Conservation (phyloP, 2,797 vertebrate genomes). For the Bothrops alternatus region DNA sequence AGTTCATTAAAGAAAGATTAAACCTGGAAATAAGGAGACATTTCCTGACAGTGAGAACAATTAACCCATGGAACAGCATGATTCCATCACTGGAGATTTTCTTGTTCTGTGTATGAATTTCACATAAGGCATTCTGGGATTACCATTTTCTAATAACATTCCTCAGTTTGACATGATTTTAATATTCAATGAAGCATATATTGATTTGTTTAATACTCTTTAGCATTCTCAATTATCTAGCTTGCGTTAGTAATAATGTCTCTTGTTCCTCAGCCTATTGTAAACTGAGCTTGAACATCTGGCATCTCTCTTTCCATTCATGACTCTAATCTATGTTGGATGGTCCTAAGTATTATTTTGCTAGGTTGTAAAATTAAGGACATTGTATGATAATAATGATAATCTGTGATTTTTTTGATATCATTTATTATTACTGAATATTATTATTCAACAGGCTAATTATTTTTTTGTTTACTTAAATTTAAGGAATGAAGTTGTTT, state of each 20-base stretch:
- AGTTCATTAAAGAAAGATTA: neutral
- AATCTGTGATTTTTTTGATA: neutral
- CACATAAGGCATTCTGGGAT: neutral
- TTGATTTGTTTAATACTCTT: neutral
- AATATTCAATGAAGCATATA: neutral
- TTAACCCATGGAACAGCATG: neutral
- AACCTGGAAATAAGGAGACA: neutral
- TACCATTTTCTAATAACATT: neutral
- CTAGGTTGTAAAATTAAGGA: neutral
- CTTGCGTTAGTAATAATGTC: neutral
- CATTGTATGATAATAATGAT: neutral
- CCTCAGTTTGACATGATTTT: neutral
- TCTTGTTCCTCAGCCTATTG: neutral
- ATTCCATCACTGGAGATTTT: neutral
- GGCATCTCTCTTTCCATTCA: neutral
- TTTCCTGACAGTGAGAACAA: neutral
- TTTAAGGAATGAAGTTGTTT: neutral
- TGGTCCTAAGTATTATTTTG: neutral
- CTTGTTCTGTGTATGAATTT: neutral
- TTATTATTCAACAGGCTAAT: neutral
- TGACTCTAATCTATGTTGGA: neutral
- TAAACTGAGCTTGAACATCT: neutral
- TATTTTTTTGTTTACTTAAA: neutral
- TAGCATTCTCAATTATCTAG: neutral
- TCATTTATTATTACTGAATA: neutral